Base-by-base conservation (phyloP, 2,113 vertebrate species). In the Opisthocomus hoazin region DNA sequence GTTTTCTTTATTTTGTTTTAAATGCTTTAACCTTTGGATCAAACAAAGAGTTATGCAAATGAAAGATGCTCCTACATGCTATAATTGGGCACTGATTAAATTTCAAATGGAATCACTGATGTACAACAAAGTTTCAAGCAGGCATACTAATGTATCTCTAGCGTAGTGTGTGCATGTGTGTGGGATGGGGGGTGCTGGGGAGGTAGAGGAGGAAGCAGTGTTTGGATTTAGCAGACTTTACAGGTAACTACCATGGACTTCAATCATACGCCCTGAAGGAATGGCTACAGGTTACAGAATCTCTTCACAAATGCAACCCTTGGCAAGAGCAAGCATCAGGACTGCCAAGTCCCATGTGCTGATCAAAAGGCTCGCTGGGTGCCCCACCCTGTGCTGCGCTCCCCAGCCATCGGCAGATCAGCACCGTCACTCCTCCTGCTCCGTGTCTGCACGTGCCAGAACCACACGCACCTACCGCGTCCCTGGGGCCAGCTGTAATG, bases 1-100 rank as follows among this genome's bases (percentile, higher is more conserved):
- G 84, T 95, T 96, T 96, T 91, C 89, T 84, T 92, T 65, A 71
- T 94, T 77, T 89, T 96, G 23, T 74, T 88, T 84, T 88, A 96
- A 96, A 95, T 95, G 27, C 60, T 66, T 77, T 93, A 94, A 95
- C 89, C 71, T 89, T 96, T 86, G 81, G 5, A 77, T 83, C 37
- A 87, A 78, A 93, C 69, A 96, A 95, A 92, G n/a, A 75, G 45
- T 29, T 79, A 34, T 87, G 39, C 32, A 60, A 87, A 94, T 70
- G 48, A 86, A 73, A 15, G 26, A 79, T 36, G 58, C 36, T 43
- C 27, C 77, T 69, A 58, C 27, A 5, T 32, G 10, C 68, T 93
- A 23, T 30, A 34, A 71, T 24, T 77, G 32, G 14, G 20, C 80
- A 37, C 9, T 85, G 22, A 18, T 11, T 80, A 17, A 56, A n/a